These are phyloP conservation scores for Calameuta filiformis DNA, from an alignment of 2,888 invertebrate genomes.

Conservation along the genomic window DNA sequence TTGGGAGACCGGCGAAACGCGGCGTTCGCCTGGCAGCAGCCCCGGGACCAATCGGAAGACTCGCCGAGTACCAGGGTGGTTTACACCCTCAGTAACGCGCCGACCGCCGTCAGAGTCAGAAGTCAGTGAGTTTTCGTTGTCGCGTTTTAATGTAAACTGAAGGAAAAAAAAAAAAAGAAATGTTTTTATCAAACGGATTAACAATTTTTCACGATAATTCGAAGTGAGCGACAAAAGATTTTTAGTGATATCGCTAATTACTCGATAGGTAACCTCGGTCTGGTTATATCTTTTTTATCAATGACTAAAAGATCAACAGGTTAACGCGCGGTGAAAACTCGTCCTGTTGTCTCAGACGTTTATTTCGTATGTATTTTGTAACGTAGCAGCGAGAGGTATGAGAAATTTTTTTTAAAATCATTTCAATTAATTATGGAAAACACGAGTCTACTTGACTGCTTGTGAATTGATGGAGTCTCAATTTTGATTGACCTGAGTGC, in stretches of 20 bases:
- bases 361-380: constrained; percentile 2
- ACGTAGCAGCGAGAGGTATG: neutral
- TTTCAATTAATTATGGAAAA: neutral
- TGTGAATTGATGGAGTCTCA: no score
- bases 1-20: no score
- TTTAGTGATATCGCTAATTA: neutral
- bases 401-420: neutral
- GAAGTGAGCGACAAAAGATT: neutral
- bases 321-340: constrained; percentile 27
- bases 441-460: no score
- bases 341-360: constrained; percentile 2
- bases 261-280: no score
- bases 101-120: constrained; percentile 31
- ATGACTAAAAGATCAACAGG: constrained; percentile 33
- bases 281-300: neutral
- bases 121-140: neutral
- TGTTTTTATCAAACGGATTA: no score
- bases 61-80: constrained; percentile 24
- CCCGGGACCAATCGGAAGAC: constrained; percentile 14
- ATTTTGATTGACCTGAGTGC: no score
- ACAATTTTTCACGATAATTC: no score
- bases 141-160: no score
- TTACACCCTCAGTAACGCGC: constrained; percentile 41
- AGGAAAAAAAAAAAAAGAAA: no score
- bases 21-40: constrained; percentile 5